Conservation (phyloP, 2,888 invertebrate genomes). For the Ichneumoninae sp. region DNA sequence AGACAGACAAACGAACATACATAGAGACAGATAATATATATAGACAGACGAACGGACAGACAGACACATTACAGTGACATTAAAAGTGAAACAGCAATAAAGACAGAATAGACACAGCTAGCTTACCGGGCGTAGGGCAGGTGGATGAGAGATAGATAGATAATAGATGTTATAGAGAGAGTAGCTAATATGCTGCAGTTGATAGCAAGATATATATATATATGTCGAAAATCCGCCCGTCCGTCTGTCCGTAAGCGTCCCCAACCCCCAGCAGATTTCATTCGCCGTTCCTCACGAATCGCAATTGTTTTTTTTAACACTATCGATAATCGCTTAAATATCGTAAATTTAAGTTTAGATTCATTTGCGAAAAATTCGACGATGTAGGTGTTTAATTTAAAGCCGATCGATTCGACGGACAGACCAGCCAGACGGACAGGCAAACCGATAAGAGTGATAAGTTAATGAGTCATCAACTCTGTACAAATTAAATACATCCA, state of each 20-base stretch:
- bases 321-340: constrained; percentile 47
- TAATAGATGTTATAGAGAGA: constrained; percentile 45
- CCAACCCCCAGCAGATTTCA: constrained; percentile 66
- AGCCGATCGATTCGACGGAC: constrained; percentile 74
- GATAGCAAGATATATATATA: constrained; percentile 50
- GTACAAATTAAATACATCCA: constrained; percentile 27
- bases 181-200: constrained; percentile 73
- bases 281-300: constrained; percentile 49
- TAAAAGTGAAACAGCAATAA: constrained; percentile 62
- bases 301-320: constrained; percentile 32
- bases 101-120: constrained; percentile 78
- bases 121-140: constrained; percentile 78
- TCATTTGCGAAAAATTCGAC: constrained; percentile 16
- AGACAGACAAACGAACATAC: constrained; percentile 74
- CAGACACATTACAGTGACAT: constrained; percentile 68
- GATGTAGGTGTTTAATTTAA: constrained; percentile 30
- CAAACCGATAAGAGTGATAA: constrained; percentile 56
- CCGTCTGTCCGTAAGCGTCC: constrained; percentile 78
- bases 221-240: constrained; percentile 73
- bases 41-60: constrained; percentile 75
- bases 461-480: constrained; percentile 38
- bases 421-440: constrained; percentile 78
- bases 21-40: constrained; percentile 48
- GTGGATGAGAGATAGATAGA: constrained; percentile 44
- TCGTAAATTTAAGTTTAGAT: constrained; percentile 26